phyloP scores from a whole-genome alignment of 2,797 vertebrate genomes.

The Acipenser ruthenus region DNA sequence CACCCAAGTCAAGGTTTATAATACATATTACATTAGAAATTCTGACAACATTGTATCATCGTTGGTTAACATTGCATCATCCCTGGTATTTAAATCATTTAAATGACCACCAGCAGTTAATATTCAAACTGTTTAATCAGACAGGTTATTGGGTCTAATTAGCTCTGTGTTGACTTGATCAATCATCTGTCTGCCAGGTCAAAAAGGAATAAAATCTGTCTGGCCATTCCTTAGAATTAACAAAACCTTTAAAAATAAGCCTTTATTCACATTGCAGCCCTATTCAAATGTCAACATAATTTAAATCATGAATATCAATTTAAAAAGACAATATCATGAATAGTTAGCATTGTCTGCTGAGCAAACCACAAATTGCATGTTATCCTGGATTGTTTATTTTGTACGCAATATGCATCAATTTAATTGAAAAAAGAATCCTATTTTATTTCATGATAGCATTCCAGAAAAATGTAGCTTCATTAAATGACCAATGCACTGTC shows the following conservation, averaged over 20 bases:
- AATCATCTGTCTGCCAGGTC: not conserved
- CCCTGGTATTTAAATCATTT: not conserved
- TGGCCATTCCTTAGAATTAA: not conserved
- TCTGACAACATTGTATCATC: no score
- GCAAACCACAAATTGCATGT: slow-evolving; percentile 16
- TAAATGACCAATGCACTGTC: slow-evolving; percentile 40
- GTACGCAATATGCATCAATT: slow-evolving; percentile 23
- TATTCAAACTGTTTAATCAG: not conserved
- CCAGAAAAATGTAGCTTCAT: slow-evolving; percentile 15
- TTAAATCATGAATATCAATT: slow-evolving; percentile 4
- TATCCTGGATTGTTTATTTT: slow-evolving; percentile 24
- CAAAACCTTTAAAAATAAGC: not conserved
- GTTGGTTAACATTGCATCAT: not conserved
- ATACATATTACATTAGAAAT: no score
- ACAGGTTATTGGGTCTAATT: not conserved
- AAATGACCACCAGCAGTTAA: not conserved
- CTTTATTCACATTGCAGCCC: not conserved
- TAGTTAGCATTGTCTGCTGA: slow-evolving; percentile 13
- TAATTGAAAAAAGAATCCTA: slow-evolving; percentile 18
- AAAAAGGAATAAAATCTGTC: not conserved
- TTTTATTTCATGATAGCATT: slow-evolving; percentile 6
- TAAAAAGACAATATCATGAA: slow-evolving; percentile 16
- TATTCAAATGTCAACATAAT: not conserved
- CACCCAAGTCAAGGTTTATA: no score
- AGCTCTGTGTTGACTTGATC: not conserved